A percentile compares a stretch with the other conserved stretches of the same genome.
These are phyloP conservation scores for Dipodomys spectabilis DNA, from an alignment of 2,113 vertebrate genomes.

Conservation along the genomic window DNA sequence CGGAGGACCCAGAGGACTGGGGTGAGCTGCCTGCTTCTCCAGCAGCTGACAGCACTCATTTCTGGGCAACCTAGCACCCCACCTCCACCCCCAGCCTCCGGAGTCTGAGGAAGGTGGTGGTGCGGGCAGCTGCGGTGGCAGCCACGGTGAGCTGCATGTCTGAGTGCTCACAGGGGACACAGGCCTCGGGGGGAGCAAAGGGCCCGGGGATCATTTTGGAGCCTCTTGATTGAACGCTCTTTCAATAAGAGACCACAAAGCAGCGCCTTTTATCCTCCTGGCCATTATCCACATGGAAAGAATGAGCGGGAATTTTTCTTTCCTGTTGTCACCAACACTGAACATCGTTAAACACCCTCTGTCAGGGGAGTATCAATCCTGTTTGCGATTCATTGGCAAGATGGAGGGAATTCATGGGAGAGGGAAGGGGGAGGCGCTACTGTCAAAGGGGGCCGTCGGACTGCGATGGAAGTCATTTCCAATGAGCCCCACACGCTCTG, in stretches of 20 bases:
- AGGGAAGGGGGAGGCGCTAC: too few relatives aligned
- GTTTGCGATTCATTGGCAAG: neutral
- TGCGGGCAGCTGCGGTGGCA: accelerated
- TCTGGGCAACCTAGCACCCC: too few relatives aligned
- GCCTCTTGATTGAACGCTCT: neutral
- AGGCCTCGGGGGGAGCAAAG: neutral
- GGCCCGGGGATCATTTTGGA: neutral
- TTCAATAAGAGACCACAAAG: conserved; percentile 63
- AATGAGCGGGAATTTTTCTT: conserved; percentile 50
- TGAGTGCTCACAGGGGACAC: accelerated
- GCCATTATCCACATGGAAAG: conserved; percentile 64
- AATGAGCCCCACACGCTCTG: too few relatives aligned
- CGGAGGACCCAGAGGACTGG: too few relatives aligned
- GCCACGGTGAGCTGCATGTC: neutral
- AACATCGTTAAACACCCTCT: conserved; percentile 64
- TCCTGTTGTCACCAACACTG: conserved; percentile 56
- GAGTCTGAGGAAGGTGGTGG: neutral
- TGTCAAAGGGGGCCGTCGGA: too few relatives aligned
- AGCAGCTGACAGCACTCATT: too few relatives aligned
- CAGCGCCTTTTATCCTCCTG: conserved; percentile 1
- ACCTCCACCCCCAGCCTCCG: neutral
- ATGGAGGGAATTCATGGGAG: neutral
- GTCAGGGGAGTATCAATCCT: conserved; percentile 68
- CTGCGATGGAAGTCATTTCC: too few relatives aligned
- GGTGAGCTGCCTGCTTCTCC: neutral